A percentile compares a stretch with the other conserved stretches of the same genome.
These are phyloP conservation scores for Diachrysia chrysitis DNA, from an alignment of 2,888 invertebrate genomes.

Conservation along the genomic window DNA sequence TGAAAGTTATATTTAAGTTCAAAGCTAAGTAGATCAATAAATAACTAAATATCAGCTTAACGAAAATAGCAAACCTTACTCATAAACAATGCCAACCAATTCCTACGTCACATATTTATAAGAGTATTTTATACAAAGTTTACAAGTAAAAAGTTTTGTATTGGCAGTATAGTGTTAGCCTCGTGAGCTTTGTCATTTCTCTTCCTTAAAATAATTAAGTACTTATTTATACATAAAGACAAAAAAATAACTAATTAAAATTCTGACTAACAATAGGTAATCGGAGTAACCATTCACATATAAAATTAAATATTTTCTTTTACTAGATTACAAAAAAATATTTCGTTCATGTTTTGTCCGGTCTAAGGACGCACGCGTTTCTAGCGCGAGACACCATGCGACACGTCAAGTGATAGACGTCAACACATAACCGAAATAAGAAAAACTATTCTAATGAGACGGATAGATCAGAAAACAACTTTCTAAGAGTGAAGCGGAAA, in stretches of 20 bases:
- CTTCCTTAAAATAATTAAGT: slow-evolving; percentile 71
- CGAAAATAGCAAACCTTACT: slow-evolving; percentile 46
- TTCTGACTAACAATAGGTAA: slow-evolving; percentile 87
- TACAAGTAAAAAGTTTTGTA: slow-evolving; percentile 51
- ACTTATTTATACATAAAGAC: slow-evolving; percentile 73
- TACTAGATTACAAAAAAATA: slow-evolving; percentile 53
- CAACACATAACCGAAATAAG: slow-evolving; percentile 61
- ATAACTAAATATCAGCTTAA: slow-evolving; percentile 38
- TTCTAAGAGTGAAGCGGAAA: slow-evolving; percentile 54
- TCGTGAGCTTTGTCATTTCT: slow-evolving; percentile 84
- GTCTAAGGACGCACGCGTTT: slow-evolving; percentile 8
- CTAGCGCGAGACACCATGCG: slow-evolving; percentile 6
- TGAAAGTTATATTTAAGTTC: slow-evolving; percentile 34
- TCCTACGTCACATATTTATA: slow-evolving; percentile 44
- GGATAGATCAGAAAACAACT: slow-evolving; percentile 51
- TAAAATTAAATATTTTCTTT: slow-evolving; percentile 58
- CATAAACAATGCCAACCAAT: slow-evolving; percentile 46
- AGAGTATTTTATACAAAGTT: slow-evolving; percentile 62
- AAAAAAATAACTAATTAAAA: slow-evolving; percentile 72
- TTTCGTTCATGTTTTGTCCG: slow-evolving; percentile 60
- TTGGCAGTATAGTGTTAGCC: slow-evolving; percentile 74
- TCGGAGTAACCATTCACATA: slow-evolving; percentile 82
- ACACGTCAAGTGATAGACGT: slow-evolving; percentile 14
- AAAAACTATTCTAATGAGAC: slow-evolving; percentile 56
- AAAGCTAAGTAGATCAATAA: slow-evolving; percentile 37